Percentiles rank a stretch among this genome's conserved stretches.
Conservation (phyloP, 2,888 invertebrate genomes). For the Lepidonotus clava region DNA sequence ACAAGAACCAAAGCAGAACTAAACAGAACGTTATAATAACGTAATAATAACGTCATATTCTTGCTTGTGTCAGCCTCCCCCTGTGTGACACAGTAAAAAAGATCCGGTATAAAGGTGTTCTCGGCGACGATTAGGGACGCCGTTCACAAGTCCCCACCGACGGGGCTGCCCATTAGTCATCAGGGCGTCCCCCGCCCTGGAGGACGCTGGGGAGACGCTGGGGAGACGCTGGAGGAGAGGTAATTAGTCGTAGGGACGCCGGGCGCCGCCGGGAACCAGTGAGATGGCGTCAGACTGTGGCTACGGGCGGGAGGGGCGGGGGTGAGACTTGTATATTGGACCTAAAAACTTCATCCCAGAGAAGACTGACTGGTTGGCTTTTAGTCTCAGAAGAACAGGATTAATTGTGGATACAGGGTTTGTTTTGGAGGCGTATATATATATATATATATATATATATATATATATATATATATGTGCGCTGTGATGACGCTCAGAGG, state of each 20-base stretch:
- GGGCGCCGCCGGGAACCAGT: background rate
- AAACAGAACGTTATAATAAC: too few relatives aligned
- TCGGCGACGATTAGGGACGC: background rate
- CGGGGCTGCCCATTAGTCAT: constrained; percentile 17
- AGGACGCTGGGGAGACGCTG: background rate
- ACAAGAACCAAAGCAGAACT: too few relatives aligned
- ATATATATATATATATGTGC: background rate
- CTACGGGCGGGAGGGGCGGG: background rate
- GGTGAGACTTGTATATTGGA: background rate
- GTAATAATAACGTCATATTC: too few relatives aligned
- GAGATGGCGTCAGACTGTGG: background rate
- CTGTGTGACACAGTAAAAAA: too few relatives aligned
- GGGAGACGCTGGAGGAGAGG: background rate
- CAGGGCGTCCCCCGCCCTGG: constrained; percentile 16
- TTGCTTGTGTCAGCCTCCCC: too few relatives aligned
- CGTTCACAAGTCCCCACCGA: constrained; percentile 17
- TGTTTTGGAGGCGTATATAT: background rate
- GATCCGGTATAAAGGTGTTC: too few relatives aligned
- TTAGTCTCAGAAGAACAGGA: too few relatives aligned
- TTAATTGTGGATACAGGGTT: background rate
- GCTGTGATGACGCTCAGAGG: too few relatives aligned
- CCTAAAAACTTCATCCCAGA: too few relatives aligned
- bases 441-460: background rate
- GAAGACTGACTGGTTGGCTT: too few relatives aligned
- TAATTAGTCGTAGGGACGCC: background rate